A percentile compares a stretch with the other conserved stretches of the same genome.
Evolutionary conservation across 2,797 vertebrate species (phyloP).

Genomic region (Mallotus villosus): DNA sequence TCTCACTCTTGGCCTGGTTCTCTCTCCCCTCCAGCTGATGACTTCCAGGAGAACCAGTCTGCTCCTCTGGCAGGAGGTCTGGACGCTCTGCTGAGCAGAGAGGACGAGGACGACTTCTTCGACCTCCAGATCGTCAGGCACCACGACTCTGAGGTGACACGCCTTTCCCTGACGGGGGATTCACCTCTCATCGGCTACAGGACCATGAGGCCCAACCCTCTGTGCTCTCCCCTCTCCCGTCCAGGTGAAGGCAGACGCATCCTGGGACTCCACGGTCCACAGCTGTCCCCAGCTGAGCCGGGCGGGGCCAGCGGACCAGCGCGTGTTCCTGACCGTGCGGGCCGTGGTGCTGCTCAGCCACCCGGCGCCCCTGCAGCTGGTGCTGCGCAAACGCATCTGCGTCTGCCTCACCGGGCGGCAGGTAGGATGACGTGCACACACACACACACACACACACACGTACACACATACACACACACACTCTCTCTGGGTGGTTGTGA

Average conservation of each 20-base stretch:
- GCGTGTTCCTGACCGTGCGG: conserved; percentile 88
- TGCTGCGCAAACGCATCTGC: conserved; percentile 91
- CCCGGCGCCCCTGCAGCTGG: conserved; percentile 89
- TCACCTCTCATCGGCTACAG: background rate
- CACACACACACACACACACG: background rate
- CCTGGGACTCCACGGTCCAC: conserved; percentile 95
- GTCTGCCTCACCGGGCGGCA: conserved; percentile 78
- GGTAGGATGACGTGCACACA: conserved; percentile 47
- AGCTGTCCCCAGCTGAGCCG: conserved; percentile 87
- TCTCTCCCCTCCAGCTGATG: conserved; percentile 78
- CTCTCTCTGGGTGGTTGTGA: background rate
- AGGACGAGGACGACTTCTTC: conserved; percentile 92
- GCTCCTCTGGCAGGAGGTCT: conserved; percentile 83
- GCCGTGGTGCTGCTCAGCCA: conserved; percentile 88
- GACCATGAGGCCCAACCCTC: background rate
- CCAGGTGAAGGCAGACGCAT: conserved; percentile 92
- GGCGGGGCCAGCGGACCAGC: conserved; percentile 77
- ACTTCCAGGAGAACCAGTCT: conserved; percentile 90
- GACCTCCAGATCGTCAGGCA: conserved; percentile 91
- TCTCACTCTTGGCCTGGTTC: background rate
- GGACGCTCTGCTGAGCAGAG: conserved; percentile 82
- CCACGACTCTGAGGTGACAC: conserved; percentile 79
- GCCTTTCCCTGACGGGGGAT: background rate
- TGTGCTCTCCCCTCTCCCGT: conserved; percentile 7
- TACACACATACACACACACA: background rate